phyloP scores from a whole-genome alignment of 2,888 invertebrate genomes.

The Aproaerema taeniolella region DNA sequence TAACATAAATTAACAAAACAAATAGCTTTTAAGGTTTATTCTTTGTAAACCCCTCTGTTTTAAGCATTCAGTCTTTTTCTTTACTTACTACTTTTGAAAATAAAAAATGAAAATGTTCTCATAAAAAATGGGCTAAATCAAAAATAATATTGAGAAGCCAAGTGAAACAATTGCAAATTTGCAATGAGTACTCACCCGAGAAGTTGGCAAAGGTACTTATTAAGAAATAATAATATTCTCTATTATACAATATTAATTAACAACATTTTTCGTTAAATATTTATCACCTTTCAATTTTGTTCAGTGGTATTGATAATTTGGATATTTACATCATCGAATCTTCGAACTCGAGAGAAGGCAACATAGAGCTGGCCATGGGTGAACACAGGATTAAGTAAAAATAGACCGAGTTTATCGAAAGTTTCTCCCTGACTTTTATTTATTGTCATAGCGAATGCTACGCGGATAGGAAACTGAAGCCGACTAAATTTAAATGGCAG shows the following conservation, averaged over 20 bases:
- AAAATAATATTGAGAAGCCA: conserved; percentile 17
- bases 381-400: conserved; percentile 17
- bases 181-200: conserved; percentile 16
- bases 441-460: conserved; percentile 17
- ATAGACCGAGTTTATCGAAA: conserved; percentile 17
- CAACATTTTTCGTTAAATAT: conserved; percentile 15
- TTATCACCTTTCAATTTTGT: conserved; percentile 24
- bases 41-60: conserved; percentile 15
- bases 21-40: conserved; percentile 12
- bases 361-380: conserved; percentile 20
- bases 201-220: conserved; percentile 14
- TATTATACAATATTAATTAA: conserved; percentile 10
- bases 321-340: conserved; percentile 25
- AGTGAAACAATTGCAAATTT: conserved; percentile 7
- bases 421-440: conserved; percentile 17
- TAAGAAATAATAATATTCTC: conserved; percentile 7
- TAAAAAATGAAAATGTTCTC: conserved; percentile 14
- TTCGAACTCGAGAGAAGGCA: conserved; percentile 25
- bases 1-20: conserved; percentile 16
- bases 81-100: conserved; percentile 13
- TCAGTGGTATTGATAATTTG: conserved; percentile 25
- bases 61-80: conserved; percentile 18
- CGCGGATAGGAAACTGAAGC: conserved; percentile 19
- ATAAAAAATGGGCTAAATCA: conserved; percentile 14
- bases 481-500: conserved; percentile 20